Conservation (phyloP, 2,888 invertebrate genomes). For the Synergus itoensis region DNA sequence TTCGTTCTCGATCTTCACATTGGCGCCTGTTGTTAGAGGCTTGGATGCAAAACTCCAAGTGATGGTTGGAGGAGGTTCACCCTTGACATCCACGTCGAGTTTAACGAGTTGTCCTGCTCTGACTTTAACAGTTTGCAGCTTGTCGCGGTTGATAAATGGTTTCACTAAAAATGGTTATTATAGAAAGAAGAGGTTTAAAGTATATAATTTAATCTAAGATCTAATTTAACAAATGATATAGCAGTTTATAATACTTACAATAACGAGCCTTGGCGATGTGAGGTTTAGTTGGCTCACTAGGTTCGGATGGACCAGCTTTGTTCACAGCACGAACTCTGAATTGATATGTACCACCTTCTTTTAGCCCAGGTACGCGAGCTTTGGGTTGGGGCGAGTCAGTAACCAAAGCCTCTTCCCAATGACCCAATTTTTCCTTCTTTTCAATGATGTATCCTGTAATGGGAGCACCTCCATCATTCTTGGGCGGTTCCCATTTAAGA, state of each 20-base stretch:
- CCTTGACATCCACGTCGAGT: slow-evolving; percentile 95
- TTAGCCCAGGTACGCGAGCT: slow-evolving; percentile 90
- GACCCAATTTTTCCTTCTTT: slow-evolving; percentile 93
- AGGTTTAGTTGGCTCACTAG: slow-evolving; percentile 92
- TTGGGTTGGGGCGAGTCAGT: slow-evolving; percentile 84
- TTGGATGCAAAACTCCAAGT: slow-evolving; percentile 87
- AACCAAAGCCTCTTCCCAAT: slow-evolving; percentile 87
- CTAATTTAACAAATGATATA: not conserved
- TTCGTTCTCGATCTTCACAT: slow-evolving; percentile 90
- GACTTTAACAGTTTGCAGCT: slow-evolving; percentile 91
- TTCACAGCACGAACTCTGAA: slow-evolving; percentile 97
- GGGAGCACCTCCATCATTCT: slow-evolving; percentile 96
- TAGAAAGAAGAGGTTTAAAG: slow-evolving; percentile 11
- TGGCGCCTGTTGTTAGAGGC: slow-evolving; percentile 82
- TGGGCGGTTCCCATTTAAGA: slow-evolving; percentile 97
- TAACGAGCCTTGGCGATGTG: slow-evolving; percentile 92
- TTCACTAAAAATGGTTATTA: slow-evolving; percentile 84
- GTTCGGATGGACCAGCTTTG: slow-evolving; percentile 95
- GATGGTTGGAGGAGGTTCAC: slow-evolving; percentile 96
- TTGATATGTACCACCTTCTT: slow-evolving; percentile 95
- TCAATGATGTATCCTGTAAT: slow-evolving; percentile 96
- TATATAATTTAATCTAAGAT: not conserved
- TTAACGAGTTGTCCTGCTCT: slow-evolving; percentile 94
- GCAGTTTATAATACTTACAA: slow-evolving; percentile 79
- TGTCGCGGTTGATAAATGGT: slow-evolving; percentile 96